Percentiles rank a stretch among this genome's conserved stretches.
Conservation (phyloP, 2,797 vertebrate genomes). For the Remorina albescens region DNA sequence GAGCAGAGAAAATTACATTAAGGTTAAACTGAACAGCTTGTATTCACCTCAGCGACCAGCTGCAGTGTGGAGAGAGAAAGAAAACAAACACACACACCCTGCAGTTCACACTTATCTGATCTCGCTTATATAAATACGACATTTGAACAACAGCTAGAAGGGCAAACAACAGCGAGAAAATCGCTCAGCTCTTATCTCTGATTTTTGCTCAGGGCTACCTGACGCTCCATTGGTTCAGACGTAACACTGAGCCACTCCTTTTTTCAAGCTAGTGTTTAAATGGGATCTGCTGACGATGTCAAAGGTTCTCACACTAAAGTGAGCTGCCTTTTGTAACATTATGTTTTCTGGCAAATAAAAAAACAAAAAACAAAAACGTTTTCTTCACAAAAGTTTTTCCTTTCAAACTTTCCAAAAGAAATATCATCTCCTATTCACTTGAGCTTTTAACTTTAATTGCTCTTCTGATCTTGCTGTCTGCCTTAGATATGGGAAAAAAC, state of each 20-base stretch:
- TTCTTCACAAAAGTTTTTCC: too few relatives aligned
- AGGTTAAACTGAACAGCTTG: slow-evolving; percentile 40
- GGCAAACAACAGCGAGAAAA: slow-evolving; percentile 28
- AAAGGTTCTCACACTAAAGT: slow-evolving; percentile 26
- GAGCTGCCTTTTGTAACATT: slow-evolving; percentile 10
- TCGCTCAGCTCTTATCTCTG: slow-evolving; percentile 28
- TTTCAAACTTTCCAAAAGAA: slow-evolving; percentile 35
- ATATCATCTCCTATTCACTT: slow-evolving; percentile 27
- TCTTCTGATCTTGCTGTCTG: slow-evolving; percentile 20
- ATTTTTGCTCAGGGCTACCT: slow-evolving; percentile 33
- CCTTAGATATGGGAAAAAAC: background rate
- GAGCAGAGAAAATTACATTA: slow-evolving; percentile 59
- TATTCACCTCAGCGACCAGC: slow-evolving; percentile 52
- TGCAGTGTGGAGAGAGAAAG: slow-evolving; percentile 12
- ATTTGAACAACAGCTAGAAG: slow-evolving; percentile 49
- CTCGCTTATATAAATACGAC: slow-evolving; percentile 49
- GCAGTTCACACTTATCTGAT: slow-evolving; percentile 61
- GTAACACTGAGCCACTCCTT: slow-evolving; percentile 26
- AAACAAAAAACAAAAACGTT: too few relatives aligned
- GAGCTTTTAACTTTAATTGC: slow-evolving; percentile 30
- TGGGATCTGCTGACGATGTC: slow-evolving; percentile 37
- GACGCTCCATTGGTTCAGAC: slow-evolving; percentile 44
- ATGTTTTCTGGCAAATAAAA: background rate
- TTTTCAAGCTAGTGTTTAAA: slow-evolving; percentile 30
- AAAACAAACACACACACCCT: too few relatives aligned